Conservation (phyloP, 2,888 invertebrate species). For the Platycheirus rosarum region DNA sequence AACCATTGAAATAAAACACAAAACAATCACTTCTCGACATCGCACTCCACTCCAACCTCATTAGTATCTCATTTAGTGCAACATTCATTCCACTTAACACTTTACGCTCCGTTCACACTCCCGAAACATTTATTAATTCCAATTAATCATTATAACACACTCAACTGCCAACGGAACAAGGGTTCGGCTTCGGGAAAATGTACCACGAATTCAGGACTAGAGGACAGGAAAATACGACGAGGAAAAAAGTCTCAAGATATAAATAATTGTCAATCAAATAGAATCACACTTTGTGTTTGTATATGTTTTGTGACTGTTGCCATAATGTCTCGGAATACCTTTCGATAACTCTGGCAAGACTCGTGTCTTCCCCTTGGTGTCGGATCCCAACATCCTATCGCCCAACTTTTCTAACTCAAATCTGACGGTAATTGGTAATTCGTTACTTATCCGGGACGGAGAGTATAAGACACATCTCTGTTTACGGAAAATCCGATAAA, state of each 20-base stretch:
- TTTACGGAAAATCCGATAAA: slow-evolving; percentile 63
- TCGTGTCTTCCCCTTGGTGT: slow-evolving; percentile 6
- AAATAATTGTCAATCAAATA: slow-evolving; percentile 72
- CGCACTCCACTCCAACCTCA: slow-evolving; percentile 69
- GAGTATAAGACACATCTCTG: slow-evolving; percentile 35
- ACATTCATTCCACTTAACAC: slow-evolving; percentile 73
- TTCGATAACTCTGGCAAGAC: no score
- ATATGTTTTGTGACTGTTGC: slow-evolving; percentile 1
- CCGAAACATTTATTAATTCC: slow-evolving; percentile 69
- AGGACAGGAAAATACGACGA: neutral
- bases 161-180: slow-evolving; percentile 1
- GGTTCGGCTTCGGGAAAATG: neutral
- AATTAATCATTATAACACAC: slow-evolving; percentile 71
- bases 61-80: slow-evolving; percentile 72
- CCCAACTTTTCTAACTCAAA: slow-evolving; percentile 19
- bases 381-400: neutral
- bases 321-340: slow-evolving; percentile 17
- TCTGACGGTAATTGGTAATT: slow-evolving; percentile 68
- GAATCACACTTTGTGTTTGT: slow-evolving; percentile 46
- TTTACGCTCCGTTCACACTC: slow-evolving; percentile 61
- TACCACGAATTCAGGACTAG: no score
- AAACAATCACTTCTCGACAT: slow-evolving; percentile 43
- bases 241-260: slow-evolving; percentile 57
- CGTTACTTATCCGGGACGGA: slow-evolving; percentile 51
- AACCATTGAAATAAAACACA: slow-evolving; percentile 23